These are phyloP conservation scores for Aldabrachelys gigantea DNA, from an alignment of 2,113 vertebrate species.

Conservation along the genomic window DNA sequence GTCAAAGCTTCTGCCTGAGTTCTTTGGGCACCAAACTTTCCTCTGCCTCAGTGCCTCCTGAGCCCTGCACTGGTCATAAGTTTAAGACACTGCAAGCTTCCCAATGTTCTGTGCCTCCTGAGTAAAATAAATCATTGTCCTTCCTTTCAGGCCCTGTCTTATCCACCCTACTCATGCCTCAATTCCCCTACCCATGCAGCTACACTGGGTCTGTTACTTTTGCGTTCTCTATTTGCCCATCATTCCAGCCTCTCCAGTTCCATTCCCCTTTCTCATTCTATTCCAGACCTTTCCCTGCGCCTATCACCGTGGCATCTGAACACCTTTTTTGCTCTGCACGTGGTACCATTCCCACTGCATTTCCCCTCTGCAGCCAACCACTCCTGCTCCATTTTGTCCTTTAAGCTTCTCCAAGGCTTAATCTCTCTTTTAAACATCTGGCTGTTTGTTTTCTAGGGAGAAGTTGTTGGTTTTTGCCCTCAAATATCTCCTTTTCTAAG, in stretches of 20 bases:
- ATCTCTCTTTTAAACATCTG: not conserved
- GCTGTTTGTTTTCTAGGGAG: not conserved
- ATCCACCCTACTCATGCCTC: not conserved
- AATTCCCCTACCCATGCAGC: not conserved
- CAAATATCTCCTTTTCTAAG: not conserved
- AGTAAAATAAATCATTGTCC: not conserved
- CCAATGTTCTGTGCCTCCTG: not conserved
- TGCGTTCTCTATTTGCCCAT: not conserved
- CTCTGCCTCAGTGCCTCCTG: not conserved
- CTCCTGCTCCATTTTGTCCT: not conserved
- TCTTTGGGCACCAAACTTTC: accelerated
- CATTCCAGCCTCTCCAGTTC: not conserved
- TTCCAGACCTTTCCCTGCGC: not conserved
- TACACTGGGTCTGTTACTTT: not conserved
- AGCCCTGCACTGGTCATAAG: not conserved
- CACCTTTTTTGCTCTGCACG: not conserved
- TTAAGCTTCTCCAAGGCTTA: not conserved
- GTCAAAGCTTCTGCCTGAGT: not conserved
- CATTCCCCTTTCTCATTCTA: not conserved
- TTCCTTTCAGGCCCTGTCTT: not conserved
- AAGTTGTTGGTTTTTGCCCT: not conserved
- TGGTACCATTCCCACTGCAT: not conserved
- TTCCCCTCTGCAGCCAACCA: not conserved
- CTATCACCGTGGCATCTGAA: not conserved
- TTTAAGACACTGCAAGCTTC: accelerated